Conservation (phyloP, 2,888 invertebrate species). For the Drosophila austrosaltans region DNA sequence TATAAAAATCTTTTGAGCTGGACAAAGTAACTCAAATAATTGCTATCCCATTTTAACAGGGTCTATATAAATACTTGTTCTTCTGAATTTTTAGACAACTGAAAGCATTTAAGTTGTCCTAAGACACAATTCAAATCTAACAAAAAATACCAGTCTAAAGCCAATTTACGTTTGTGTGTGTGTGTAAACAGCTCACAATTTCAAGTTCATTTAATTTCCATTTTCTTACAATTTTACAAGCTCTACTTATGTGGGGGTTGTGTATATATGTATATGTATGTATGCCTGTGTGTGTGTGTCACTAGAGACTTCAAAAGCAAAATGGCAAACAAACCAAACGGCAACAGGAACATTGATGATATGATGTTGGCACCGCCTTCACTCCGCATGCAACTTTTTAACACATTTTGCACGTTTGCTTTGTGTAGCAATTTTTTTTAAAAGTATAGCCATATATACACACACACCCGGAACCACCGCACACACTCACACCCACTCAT, state of each 20-base stretch:
- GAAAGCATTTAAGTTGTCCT: too few species aligned
- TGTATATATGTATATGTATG: background rate
- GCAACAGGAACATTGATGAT: slow-evolving; percentile 43
- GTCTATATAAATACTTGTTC: too few species aligned
- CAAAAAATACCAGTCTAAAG: background rate
- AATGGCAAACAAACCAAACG: slow-evolving; percentile 63
- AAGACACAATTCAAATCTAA: background rate
- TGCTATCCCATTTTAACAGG: too few species aligned
- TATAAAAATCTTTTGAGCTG: too few species aligned
- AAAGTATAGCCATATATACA: slow-evolving; percentile 32
- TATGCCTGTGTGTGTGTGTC: slow-evolving; percentile 10
- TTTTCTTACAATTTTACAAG: slow-evolving; percentile 57
- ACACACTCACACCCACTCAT: slow-evolving; percentile 24
- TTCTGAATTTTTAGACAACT: too few species aligned
- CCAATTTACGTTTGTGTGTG: slow-evolving; percentile 5
- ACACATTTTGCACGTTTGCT: slow-evolving; percentile 66
- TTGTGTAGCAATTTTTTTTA: slow-evolving; percentile 55
- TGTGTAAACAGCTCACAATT: slow-evolving; percentile 49
- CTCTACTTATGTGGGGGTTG: slow-evolving; percentile 35
- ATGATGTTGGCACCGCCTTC: slow-evolving; percentile 24
- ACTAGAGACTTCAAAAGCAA: slow-evolving; percentile 66
- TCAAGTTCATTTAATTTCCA: slow-evolving; percentile 74
- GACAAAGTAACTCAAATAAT: too few species aligned
- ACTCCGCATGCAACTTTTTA: slow-evolving; percentile 65
- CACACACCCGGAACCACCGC: slow-evolving; percentile 1